A percentile compares a stretch with the other conserved stretches of the same genome.
These are phyloP conservation scores for Hemitrygon akajei DNA, from an alignment of 2,797 vertebrate genomes.

Conservation along the genomic window DNA sequence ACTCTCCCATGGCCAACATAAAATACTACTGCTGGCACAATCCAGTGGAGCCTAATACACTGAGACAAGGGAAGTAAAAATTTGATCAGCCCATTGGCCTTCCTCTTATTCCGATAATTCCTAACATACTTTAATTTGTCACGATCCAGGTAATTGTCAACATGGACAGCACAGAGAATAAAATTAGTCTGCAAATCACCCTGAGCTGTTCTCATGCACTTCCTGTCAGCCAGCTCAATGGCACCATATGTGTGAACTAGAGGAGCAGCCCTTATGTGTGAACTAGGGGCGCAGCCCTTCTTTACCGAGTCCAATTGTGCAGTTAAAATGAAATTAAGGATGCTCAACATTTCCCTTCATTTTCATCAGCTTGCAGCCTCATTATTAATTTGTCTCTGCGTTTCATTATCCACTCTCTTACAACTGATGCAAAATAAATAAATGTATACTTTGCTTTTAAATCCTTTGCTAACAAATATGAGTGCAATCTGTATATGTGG, in stretches of 20 bases:
- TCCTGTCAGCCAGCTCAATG: background rate
- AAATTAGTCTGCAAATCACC: background rate
- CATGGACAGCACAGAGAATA: background rate
- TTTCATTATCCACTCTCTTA: background rate
- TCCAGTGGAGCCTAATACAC: background rate
- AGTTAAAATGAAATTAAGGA: background rate
- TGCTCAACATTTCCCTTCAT: background rate
- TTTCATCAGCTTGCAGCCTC: background rate
- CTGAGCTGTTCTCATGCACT: background rate
- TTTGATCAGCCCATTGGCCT: background rate
- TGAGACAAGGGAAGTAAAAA: background rate
- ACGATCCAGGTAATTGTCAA: background rate
- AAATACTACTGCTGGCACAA: background rate
- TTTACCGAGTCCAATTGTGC: background rate
- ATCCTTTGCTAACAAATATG: background rate
- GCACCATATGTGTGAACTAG: background rate
- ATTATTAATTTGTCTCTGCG: background rate
- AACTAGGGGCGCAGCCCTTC: background rate
- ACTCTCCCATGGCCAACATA: background rate
- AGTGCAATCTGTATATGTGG: background rate
- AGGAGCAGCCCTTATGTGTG: background rate
- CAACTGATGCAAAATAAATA: background rate
- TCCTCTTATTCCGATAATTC: background rate
- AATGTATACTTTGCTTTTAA: background rate
- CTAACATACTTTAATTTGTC: background rate